phyloP scores from a whole-genome alignment of 1,140 invertebrate species.

The Oncopeltus fasciatus region DNA sequence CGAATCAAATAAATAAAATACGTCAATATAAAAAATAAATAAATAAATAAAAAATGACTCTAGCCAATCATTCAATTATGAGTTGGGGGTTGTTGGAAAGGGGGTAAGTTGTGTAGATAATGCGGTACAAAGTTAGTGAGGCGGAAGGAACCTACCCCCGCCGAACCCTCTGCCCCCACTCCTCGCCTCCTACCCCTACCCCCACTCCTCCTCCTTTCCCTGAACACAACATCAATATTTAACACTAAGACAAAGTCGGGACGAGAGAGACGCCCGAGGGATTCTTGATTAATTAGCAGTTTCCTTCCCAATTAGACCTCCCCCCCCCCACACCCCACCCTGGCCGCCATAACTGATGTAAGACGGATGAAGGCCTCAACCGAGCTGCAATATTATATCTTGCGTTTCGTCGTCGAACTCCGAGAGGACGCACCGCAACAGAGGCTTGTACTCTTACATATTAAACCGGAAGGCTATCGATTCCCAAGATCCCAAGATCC shows the following conservation, averaged over 20 bases:
- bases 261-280: background rate
- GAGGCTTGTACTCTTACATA: conserved; percentile 1
- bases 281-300: conserved; percentile 22
- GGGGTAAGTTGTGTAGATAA: background rate
- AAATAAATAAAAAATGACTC: no score
- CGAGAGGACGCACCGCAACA: background rate
- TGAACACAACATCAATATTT: conserved; percentile 19
- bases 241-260: conserved; percentile 14
- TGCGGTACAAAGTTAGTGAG: background rate
- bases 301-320: no score
- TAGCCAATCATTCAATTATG: no score
- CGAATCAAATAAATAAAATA: no score
- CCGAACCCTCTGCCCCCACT: no score
- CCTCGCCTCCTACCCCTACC: background rate
- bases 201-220: background rate
- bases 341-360: conserved; percentile 22
- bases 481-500: background rate
- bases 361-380: conserved; percentile 16
- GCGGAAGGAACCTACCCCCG: no score
- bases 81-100: no score
- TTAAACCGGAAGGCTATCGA: conserved; percentile 2
- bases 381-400: conserved; percentile 7
- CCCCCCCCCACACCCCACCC: no score
- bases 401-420: background rate
- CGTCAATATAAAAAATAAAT: no score